These are phyloP conservation scores for Leptopterna dolabrata DNA, from an alignment of 2,888 invertebrate genomes.

Conservation along the genomic window DNA sequence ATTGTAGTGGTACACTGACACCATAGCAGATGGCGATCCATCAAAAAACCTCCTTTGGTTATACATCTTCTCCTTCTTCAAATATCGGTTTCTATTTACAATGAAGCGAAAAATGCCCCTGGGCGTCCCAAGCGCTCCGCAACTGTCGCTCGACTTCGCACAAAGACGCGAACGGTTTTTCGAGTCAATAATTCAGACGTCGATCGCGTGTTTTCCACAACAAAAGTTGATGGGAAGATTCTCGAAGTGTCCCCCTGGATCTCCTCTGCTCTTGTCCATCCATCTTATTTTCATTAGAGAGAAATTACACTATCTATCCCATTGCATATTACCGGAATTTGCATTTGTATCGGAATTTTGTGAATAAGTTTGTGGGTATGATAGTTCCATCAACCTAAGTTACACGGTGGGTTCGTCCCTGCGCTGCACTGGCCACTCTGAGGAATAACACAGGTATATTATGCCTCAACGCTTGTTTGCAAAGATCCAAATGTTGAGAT, in stretches of 20 bases:
- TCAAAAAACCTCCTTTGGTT: neutral
- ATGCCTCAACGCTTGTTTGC: too few species aligned
- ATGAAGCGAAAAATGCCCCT: neutral
- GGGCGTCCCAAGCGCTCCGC: neutral
- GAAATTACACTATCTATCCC: too few species aligned
- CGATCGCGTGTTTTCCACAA: neutral
- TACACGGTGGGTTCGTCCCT: too few species aligned
- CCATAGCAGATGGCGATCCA: constrained; percentile 22
- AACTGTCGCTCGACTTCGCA: neutral
- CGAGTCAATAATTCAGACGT: constrained; percentile 1
- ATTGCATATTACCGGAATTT: too few species aligned
- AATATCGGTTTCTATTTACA: neutral
- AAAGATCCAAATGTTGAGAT: too few species aligned
- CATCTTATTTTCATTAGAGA: neutral
- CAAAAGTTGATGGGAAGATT: neutral
- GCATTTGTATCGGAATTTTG: too few species aligned
- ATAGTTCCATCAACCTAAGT: too few species aligned
- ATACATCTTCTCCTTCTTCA: neutral
- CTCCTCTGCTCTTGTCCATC: neutral
- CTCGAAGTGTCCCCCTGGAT: neutral
- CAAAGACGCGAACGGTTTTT: neutral
- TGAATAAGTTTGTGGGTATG: too few species aligned
- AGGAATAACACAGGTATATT: too few species aligned
- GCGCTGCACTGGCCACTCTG: too few species aligned
- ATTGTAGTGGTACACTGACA: neutral